Evolutionary conservation across 2,888 invertebrate genomes (phyloP).

Genomic region (Homarus gammarus): DNA sequence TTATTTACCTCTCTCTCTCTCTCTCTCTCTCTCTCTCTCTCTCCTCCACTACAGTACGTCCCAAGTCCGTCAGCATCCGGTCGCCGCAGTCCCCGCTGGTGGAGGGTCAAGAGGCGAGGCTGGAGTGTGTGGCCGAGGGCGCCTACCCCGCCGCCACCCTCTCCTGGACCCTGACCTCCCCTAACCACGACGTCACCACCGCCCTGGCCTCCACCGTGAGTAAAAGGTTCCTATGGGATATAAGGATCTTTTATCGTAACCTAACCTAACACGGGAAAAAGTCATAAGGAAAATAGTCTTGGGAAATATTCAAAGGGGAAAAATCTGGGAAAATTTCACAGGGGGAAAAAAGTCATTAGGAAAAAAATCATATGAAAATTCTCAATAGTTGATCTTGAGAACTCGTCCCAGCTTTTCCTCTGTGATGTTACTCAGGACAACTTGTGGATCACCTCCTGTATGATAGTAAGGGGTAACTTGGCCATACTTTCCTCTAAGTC

Average conservation of each 20-base stretch:
- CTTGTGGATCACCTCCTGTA: no score
- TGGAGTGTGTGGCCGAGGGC: slow-evolving; percentile 62
- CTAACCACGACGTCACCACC: slow-evolving; percentile 1
- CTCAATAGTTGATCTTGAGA: no score
- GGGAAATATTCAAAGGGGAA: no score
- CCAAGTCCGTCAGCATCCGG: slow-evolving; percentile 48
- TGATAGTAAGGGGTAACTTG: no score
- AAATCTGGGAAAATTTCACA: no score
- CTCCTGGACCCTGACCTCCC: slow-evolving; percentile 52
- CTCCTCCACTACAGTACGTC: slow-evolving; percentile 44
- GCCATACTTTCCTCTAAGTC: no score
- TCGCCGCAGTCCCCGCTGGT: slow-evolving; percentile 37
- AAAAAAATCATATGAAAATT: no score
- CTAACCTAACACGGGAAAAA: not conserved
- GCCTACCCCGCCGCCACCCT: slow-evolving; percentile 59
- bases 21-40: not conserved
- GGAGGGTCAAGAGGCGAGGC: slow-evolving; percentile 42
- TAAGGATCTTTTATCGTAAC: not conserved
- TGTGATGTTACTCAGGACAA: no score
- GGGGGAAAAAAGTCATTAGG: no score
- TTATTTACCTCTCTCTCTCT: slow-evolving; percentile 13
- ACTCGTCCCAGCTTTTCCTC: no score
- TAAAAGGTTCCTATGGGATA: not conserved
- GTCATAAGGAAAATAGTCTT: not conserved
- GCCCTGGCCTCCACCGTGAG: slow-evolving; percentile 12